phyloP scores from a whole-genome alignment of 2,797 vertebrate species.

The Neopelma chrysocephalum region DNA sequence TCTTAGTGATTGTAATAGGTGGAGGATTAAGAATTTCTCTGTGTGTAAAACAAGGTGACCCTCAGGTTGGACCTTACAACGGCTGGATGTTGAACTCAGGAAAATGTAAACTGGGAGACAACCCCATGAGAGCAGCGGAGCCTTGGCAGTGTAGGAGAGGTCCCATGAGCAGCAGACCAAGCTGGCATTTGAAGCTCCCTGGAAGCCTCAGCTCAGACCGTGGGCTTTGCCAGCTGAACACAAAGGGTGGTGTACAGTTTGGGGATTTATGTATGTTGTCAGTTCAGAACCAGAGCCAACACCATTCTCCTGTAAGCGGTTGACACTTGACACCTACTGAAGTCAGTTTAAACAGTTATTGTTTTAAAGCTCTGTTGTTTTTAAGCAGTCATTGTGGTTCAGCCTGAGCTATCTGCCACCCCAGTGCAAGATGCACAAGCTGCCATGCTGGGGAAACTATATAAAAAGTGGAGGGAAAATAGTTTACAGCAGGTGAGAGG shows the following conservation, averaged over 20 bases:
- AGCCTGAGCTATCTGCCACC: neutral
- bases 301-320: neutral
- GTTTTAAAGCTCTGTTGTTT: constrained; percentile 38
- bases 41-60: neutral
- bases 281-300: constrained; percentile 24
- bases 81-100: neutral
- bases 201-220: neutral
- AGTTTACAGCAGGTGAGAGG: neutral
- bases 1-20: neutral
- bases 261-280: constrained; percentile 8
- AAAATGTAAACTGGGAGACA: neutral
- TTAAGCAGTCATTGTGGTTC: neutral
- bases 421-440: neutral
- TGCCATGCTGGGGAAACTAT: neutral
- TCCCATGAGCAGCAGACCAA: neutral
- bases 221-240: neutral
- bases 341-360: constrained; percentile 36
- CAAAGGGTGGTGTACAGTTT: neutral
- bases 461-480: neutral
- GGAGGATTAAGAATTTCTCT: neutral
- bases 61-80: neutral
- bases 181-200: neutral
- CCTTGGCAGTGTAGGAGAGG: neutral
- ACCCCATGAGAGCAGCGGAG: neutral
- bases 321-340: constrained; percentile 35